Evolutionary conservation across 1,140 invertebrate species (phyloP).

Genomic region (Drosophila biarmipes): DNA sequence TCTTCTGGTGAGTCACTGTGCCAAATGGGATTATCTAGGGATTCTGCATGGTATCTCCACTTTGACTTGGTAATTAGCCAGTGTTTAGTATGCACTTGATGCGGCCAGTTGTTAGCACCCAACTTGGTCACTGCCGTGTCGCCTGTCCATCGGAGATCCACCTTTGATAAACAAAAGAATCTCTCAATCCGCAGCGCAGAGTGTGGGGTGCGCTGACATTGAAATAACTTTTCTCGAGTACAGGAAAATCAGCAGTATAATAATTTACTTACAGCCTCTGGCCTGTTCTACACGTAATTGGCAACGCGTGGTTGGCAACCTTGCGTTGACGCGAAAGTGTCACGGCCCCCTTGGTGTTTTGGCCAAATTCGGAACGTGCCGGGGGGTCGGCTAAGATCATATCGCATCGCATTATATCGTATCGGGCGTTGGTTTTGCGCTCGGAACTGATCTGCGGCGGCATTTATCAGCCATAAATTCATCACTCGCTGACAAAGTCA

Average conservation of each 20-base stretch:
- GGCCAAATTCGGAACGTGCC: conserved; percentile 63
- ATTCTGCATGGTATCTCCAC: not conserved
- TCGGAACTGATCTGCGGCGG: conserved; percentile 31
- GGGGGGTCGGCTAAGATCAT: conserved; percentile 24
- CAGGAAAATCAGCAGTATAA: conserved; percentile 41
- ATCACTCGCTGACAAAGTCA: conserved; percentile 46
- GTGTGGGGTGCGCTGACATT: conserved; percentile 67
- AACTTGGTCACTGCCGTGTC: conserved; percentile 17
- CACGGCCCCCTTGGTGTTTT: conserved; percentile 50
- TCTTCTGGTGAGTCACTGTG: conserved; percentile 51
- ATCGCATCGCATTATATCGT: conserved; percentile 3
- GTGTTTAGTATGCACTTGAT: conserved; percentile 40
- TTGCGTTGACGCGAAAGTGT: conserved; percentile 56
- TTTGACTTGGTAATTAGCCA: conserved; percentile 25
- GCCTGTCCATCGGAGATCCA: conserved; percentile 19
- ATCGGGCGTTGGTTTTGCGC: conserved; percentile 27
- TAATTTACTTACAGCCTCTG: conserved; percentile 29
- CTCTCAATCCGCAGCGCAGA: conserved; percentile 18
- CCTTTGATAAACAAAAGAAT: conserved; percentile 50
- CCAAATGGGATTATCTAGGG: conserved; percentile 27
- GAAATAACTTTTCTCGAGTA: conserved; percentile 55
- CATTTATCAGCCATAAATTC: conserved; percentile 59
- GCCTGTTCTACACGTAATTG: conserved; percentile 57
- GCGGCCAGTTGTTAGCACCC: conserved; percentile 18
- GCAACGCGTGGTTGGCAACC: conserved; percentile 51